Evolutionary conservation across 2,113 vertebrate species (phyloP).

Genomic region (Himantopus leucocephalus): DNA sequence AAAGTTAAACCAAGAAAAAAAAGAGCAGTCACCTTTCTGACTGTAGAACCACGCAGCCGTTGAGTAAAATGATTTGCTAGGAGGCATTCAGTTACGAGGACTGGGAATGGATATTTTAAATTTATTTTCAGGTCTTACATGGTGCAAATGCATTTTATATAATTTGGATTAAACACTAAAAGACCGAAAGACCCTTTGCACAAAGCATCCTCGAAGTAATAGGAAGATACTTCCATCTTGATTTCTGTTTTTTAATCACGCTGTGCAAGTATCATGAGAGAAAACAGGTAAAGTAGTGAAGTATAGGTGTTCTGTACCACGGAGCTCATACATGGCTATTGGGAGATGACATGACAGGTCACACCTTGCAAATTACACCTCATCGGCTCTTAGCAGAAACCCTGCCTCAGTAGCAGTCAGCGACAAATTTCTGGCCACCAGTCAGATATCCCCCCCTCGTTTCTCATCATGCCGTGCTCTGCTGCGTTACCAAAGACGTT

Average conservation of each 20-base stretch:
- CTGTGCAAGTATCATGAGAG: neutral
- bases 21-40: neutral
- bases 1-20: neutral
- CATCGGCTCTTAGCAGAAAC: neutral
- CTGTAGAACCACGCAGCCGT: neutral
- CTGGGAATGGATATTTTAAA: neutral
- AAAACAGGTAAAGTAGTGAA: neutral
- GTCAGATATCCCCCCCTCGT: too few species aligned
- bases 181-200: neutral
- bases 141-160: neutral
- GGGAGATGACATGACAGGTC: neutral
- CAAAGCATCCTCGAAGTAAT: neutral
- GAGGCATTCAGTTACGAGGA: neutral
- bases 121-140: neutral
- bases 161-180: neutral
- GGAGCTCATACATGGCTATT: neutral
- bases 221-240: neutral
- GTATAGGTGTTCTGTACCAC: neutral
- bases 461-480: neutral
- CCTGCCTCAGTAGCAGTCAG: neutral
- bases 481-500: neutral
- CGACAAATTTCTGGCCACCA: neutral
- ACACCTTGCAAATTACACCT: neutral
- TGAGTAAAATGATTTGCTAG: neutral
- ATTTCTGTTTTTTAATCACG: neutral